Percentiles rank a stretch among this genome's conserved stretches.
Conservation (phyloP, 2,113 vertebrate species). For the Crypturellus undulatus region DNA sequence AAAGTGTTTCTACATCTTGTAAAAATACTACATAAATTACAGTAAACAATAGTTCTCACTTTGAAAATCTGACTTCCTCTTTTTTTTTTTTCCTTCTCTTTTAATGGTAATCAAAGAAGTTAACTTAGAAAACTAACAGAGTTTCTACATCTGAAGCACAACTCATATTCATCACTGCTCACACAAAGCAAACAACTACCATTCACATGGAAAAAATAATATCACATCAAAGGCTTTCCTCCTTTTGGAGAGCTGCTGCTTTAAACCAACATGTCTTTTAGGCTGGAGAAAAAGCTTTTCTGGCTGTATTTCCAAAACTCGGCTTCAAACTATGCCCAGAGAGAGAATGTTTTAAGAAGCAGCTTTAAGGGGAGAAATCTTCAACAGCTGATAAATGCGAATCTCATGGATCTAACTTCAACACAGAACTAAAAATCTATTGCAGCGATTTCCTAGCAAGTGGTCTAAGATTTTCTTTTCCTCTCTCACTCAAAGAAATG, state of each 20-base stretch:
- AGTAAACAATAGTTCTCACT: not conserved
- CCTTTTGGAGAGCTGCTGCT: constrained; percentile 57
- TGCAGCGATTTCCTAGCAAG: not conserved
- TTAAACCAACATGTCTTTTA: constrained; percentile 53
- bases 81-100: not conserved
- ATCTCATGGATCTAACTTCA: not conserved
- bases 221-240: constrained; percentile 51
- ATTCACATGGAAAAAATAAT: constrained; percentile 61
- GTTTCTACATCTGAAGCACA: not conserved
- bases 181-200: constrained; percentile 45
- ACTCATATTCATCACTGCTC: constrained; percentile 38
- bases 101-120: constrained; percentile 18
- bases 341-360: not conserved
- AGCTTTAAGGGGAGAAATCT: not conserved
- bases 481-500: no score
- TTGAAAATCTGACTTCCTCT: not conserved
- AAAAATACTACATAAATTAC: not conserved
- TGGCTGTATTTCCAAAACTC: constrained; percentile 39
- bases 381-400: not conserved
- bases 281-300: constrained; percentile 40
- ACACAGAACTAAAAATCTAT: not conserved
- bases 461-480: not conserved
- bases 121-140: not conserved
- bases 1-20: accelerated
- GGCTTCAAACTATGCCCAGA: constrained; percentile 28